Evolutionary conservation across 2,797 vertebrate species (phyloP).

Genomic region (Glyptemys insculpta): DNA sequence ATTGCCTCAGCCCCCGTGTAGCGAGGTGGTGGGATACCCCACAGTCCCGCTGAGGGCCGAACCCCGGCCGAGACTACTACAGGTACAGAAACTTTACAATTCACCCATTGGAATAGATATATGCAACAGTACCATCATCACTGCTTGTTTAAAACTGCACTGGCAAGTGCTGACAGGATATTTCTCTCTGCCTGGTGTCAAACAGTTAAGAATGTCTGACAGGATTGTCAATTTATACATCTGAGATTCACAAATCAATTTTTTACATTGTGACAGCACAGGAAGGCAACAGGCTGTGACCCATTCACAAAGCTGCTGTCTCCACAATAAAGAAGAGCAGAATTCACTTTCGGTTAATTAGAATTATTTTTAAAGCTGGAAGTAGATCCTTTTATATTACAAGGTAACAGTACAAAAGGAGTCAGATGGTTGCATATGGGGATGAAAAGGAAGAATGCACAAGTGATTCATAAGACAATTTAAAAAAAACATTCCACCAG

Average conservation of each 20-base stretch:
- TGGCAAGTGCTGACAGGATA: neutral
- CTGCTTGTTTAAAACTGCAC: neutral
- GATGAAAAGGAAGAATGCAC: neutral
- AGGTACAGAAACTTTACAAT: neutral
- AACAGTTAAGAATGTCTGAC: neutral
- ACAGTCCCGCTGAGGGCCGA: too few relatives aligned
- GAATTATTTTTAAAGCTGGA: neutral
- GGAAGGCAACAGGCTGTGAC: neutral
- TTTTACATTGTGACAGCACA: neutral
- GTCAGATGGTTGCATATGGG: neutral
- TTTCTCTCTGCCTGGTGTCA: neutral
- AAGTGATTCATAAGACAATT: neutral
- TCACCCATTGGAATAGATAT: neutral
- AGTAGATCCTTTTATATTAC: neutral
- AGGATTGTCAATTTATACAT: neutral
- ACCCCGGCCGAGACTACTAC: too few relatives aligned
- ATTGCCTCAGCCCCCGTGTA: too few relatives aligned
- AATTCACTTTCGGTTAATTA: neutral
- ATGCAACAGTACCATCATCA: neutral
- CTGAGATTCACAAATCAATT: rapidly evolving
- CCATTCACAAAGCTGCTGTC: neutral
- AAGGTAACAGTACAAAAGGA: neutral
- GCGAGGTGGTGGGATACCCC: too few relatives aligned
- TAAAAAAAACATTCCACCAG: neutral
- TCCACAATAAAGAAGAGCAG: neutral